phyloP scores from a whole-genome alignment of 2,888 invertebrate species.

The Acrobasis consociella region DNA sequence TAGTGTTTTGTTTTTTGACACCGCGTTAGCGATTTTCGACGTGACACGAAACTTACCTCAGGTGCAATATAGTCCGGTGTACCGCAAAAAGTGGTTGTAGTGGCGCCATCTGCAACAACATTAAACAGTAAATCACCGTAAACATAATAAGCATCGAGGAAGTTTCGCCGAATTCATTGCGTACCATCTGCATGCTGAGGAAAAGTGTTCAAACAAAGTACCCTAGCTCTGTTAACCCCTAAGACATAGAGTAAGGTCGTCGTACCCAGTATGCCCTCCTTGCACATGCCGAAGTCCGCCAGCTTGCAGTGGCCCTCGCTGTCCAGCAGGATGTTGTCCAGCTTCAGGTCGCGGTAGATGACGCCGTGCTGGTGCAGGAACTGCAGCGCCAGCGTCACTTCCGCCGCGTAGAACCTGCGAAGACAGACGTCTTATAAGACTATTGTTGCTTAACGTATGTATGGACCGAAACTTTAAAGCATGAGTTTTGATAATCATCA shows the following conservation, averaged over 20 bases:
- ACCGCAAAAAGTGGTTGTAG: constrained; percentile 99
- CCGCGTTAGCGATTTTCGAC: too few relatives aligned
- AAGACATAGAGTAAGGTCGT: too few relatives aligned
- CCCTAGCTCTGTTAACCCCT: too few relatives aligned
- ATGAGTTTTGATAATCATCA: too few relatives aligned
- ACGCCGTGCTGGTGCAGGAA: constrained; percentile 98
- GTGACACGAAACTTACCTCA: constrained; percentile 87
- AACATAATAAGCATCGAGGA: too few relatives aligned
- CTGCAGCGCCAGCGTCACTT: constrained; percentile 98
- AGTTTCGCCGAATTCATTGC: too few relatives aligned
- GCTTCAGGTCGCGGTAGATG: constrained; percentile 98
- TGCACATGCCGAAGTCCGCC: constrained; percentile 99
- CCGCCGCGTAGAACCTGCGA: constrained; percentile 96
- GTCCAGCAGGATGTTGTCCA: constrained; percentile 99
- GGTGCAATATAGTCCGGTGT: constrained; percentile 99
- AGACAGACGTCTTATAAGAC: not conserved
- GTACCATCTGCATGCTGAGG: too few relatives aligned
- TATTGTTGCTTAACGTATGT: too few relatives aligned
- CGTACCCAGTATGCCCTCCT: constrained; percentile 91
- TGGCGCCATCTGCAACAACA: constrained; percentile 86
- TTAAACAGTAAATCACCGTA: too few relatives aligned
- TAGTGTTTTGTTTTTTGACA: too few relatives aligned
- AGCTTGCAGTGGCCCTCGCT: constrained; percentile 97
- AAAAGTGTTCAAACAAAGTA: too few relatives aligned
- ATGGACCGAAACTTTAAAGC: too few relatives aligned